Evolutionary conservation across 2,888 invertebrate species (phyloP).

Genomic region (Chouioia cunea): DNA sequence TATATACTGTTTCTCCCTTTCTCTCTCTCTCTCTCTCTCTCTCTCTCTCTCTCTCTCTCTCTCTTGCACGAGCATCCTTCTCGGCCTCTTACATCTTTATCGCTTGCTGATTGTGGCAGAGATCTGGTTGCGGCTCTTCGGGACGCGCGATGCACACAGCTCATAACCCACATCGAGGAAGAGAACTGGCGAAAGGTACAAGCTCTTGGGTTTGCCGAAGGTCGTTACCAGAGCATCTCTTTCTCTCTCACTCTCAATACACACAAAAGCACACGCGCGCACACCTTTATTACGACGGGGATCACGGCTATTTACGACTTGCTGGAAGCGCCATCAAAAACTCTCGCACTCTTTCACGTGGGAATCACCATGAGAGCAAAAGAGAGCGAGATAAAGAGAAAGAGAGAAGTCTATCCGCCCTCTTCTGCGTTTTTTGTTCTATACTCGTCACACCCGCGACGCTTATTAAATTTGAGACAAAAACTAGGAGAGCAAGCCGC

Average conservation of each 20-base stretch:
- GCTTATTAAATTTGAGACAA: conserved; percentile 55
- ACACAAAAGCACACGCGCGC: conserved; percentile 34
- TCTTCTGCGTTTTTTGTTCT: too few species aligned
- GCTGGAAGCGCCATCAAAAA: conserved; percentile 61
- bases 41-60: too few species aligned
- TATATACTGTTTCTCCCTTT: too few species aligned
- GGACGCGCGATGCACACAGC: background rate
- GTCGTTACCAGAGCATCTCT: conserved; percentile 46
- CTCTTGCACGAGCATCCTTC: background rate
- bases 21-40: too few species aligned
- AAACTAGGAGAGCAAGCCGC: conserved; percentile 34
- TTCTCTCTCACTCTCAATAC: conserved; percentile 38
- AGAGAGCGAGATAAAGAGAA: too few species aligned
- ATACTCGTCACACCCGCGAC: conserved; percentile 52
- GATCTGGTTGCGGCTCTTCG: conserved; percentile 1
- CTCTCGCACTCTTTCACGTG: conserved; percentile 9
- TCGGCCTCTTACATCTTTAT: background rate
- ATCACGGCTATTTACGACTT: conserved; percentile 59
- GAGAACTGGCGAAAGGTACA: too few species aligned
- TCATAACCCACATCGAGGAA: too few species aligned
- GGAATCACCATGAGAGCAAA: too few species aligned
- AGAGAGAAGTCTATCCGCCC: too few species aligned
- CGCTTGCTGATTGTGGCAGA: conserved; percentile 16
- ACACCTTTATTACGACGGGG: conserved; percentile 52
- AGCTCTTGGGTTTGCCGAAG: conserved; percentile 20